A percentile compares a stretch with the other conserved stretches of the same genome.
Conservation (phyloP, 2,888 invertebrate genomes). For the Oxycera nigricornis region DNA sequence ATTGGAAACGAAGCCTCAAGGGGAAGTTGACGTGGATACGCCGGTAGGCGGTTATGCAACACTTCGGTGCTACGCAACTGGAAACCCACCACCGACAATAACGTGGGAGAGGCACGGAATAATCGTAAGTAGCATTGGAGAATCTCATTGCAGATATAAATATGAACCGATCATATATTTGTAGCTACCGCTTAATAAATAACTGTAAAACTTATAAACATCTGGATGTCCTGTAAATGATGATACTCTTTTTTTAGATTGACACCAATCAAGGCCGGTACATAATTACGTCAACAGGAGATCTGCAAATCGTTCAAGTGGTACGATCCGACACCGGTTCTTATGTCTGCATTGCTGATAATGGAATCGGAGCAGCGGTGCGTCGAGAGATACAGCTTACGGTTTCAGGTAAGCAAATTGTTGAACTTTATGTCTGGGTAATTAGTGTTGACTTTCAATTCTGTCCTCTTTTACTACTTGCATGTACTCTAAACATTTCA, state of each 20-base stretch:
- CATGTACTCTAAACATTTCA: conserved; percentile 38
- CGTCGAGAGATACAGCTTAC: conserved; percentile 73
- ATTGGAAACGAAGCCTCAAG: conserved; percentile 64
- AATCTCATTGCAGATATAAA: background rate
- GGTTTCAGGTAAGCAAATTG: conserved; percentile 72
- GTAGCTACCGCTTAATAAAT: background rate
- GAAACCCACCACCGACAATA: conserved; percentile 79
- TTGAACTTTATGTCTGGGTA: background rate
- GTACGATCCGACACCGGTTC: conserved; percentile 82
- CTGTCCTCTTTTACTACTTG: conserved; percentile 27
- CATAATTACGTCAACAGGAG: conserved; percentile 73
- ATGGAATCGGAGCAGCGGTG: conserved; percentile 74
- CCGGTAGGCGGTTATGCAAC: conserved; percentile 78
- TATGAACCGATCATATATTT: background rate
- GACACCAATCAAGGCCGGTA: conserved; percentile 76
- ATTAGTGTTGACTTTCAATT: conserved; percentile 40
- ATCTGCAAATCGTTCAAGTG: conserved; percentile 82
- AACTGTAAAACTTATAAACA: background rate
- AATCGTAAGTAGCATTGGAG: conserved; percentile 65
- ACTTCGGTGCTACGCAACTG: conserved; percentile 76
- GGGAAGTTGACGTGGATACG: conserved; percentile 69
- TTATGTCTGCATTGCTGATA: conserved; percentile 86
- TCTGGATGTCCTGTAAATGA: no score
- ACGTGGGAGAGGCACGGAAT: conserved; percentile 78
- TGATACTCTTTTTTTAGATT: conserved; percentile 70